Evolutionary conservation across 2,888 invertebrate genomes (phyloP), one percentile per base, ranked within the genome.

Genomic region (Lasioglossum marginatum): DNA sequence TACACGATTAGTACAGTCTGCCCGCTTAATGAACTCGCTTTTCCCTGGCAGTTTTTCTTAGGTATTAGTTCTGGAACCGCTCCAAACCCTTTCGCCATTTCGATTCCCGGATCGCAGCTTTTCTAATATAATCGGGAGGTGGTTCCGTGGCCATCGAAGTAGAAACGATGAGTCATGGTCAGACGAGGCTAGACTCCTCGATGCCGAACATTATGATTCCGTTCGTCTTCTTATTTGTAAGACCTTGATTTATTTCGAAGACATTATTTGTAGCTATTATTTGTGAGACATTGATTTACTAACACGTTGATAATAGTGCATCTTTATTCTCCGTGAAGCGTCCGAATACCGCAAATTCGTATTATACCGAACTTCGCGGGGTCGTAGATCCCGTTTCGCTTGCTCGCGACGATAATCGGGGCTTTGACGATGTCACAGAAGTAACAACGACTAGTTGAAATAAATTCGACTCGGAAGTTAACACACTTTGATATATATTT

Each of bases 1-100:
- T 63, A 63, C 63, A 63, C 63, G 63, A 63, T 63, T 63, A 31
- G 63, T 63, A 63, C 14, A 63, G 60, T 60, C 27, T 52, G 23
- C 60, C 14, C 60, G 60, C 14, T 60, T 60, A 60, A 60, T 12
- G 60, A 14, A 14, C 48, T 52, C 48, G 60, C 27, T 14, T 16
- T 60, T 27, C 27, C 27, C 27, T 60, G 14, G 5, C 60, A 5
- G 27, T 27, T 27, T 14, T 27, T 16, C 27, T 27, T 1, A 1
- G 5, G 8, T 52, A 23, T 52, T 23, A 8, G 48, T 27, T 27
- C 5, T 60, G 60, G 60, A 27, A 60, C 27, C 27, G 60, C 5
- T 60, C 60, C 60, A 60, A 27, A 60, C 60, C 27, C 23, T 27
- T 60, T 60, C n/a, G 27, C 27, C 60, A 2, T 60, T 60, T 27